Base-by-base conservation (phyloP, 2,113 vertebrate species). In the Chaenocephalus aceratus region DNA sequence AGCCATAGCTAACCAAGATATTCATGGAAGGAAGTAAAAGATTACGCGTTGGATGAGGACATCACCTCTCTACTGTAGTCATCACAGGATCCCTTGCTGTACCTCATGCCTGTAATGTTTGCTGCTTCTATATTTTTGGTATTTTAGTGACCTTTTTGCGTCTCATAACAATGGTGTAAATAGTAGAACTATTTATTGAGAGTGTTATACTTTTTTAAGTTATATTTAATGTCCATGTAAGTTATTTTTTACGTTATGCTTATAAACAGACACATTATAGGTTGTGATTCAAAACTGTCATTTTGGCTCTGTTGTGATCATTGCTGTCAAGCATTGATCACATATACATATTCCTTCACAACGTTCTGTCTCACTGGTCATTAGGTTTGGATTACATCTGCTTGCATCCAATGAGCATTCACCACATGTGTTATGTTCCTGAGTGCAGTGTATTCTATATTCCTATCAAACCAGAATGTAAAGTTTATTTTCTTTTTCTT, bases 171-270 rank as follows among this genome's bases (percentile, higher is more conserved):
- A 97, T 97, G 96, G 96, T 99, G 98, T 99, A 99, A 96, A 99
- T 99, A 99, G 97, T 98, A 97, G 97, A 98, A 97, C 97, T 99
- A 99, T 99, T 99, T 99, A 99, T 99, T 99, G 96, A 98, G 97
- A 98, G 97, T 96, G 96, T 98, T 98, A 97, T 99, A 96, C 96
- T 97, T 98, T 95, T 98, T 97, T 98, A 98, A 98, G 96, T 97
- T 99, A 98, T 99, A 99, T 99, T 97, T 97, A 96, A 95, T 96
- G 96, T 97, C 95, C 96, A 97, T 97, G 96, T 99, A 99, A 99
- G 96, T 99, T 99, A 99, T 99, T 97, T 97, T 96, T 96, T 97
- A 97, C 96, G 96, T 96, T 96, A 94, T 91, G 89, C 93, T 96
- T 96, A 96, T 96, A 96, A 96, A 96, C 95, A 95, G 85, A 94